Evolutionary conservation across 2,888 invertebrate genomes (phyloP).

Genomic region (Tachystola acroxantha): DNA sequence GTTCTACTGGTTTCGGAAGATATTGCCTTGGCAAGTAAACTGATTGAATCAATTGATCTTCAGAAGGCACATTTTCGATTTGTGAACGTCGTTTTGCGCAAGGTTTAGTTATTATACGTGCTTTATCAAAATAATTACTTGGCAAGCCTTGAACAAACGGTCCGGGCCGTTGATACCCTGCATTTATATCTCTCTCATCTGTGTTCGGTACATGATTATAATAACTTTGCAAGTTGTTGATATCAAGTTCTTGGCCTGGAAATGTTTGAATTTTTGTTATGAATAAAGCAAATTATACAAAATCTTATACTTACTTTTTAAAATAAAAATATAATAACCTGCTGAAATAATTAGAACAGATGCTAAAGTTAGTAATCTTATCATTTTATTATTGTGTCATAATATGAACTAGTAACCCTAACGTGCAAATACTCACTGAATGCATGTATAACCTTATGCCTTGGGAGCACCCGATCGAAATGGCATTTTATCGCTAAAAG

Average conservation of each 20-base stretch:
- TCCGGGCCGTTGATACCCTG: background rate
- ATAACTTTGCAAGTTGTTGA: background rate
- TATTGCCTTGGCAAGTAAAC: background rate
- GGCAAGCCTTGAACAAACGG: background rate
- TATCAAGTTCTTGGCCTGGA: constrained; percentile 1
- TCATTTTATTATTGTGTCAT: constrained; percentile 5
- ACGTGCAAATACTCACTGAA: constrained; percentile 15
- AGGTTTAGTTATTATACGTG: background rate
- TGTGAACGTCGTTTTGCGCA: background rate
- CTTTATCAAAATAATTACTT: background rate
- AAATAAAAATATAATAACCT: constrained; percentile 1
- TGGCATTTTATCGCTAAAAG: constrained; percentile 44
- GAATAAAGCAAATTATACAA: too few relatives aligned
- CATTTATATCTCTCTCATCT: background rate
- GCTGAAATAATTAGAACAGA: background rate
- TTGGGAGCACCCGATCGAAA: constrained; percentile 17
- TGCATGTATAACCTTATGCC: constrained; percentile 13
- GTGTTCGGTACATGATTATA: background rate
- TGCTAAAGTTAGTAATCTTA: constrained; percentile 2
- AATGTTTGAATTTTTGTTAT: too few relatives aligned
- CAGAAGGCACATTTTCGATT: constrained; percentile 1
- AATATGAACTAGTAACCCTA: background rate
- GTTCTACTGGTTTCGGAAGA: too few relatives aligned
- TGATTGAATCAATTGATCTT: constrained; percentile 1
- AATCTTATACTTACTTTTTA: too few relatives aligned